Conservation (phyloP, 2,113 vertebrate genomes). For the Eudyptes chrysolophus region DNA sequence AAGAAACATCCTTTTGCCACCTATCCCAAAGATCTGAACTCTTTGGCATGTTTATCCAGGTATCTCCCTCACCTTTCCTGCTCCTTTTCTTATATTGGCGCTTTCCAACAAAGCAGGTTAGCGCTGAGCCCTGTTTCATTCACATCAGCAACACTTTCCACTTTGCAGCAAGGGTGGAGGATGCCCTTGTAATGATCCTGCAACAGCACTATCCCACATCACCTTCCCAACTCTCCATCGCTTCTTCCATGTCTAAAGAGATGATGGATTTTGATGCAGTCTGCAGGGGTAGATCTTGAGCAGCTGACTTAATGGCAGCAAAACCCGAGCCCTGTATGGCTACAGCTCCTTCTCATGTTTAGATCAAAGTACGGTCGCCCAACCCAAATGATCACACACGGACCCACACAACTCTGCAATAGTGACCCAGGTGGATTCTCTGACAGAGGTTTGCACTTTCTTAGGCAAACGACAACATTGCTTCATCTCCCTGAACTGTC, state of each 20-base stretch:
- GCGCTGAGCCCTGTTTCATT: accelerated
- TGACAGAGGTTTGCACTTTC: background rate
- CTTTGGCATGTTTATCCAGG: background rate
- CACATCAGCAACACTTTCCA: background rate
- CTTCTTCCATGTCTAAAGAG: background rate
- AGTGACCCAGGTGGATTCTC: background rate
- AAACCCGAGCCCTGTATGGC: accelerated
- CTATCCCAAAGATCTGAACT: background rate
- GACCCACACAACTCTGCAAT: accelerated
- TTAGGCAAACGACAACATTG: background rate
- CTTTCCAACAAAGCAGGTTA: background rate
- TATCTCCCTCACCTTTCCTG: background rate
- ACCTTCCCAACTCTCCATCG: background rate
- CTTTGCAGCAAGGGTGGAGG: background rate
- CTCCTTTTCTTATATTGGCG: background rate
- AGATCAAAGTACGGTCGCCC: background rate
- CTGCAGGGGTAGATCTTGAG: background rate
- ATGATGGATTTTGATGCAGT: background rate
- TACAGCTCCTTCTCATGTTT: background rate
- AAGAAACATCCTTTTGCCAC: background rate
- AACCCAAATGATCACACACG: background rate
- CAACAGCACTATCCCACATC: accelerated
- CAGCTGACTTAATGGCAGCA: background rate
- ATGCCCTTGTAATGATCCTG: background rate
- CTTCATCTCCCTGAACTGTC: background rate